Percentiles rank a stretch among this genome's conserved stretches.
These are phyloP conservation scores for Anarhynchus alexandrinus DNA, from an alignment of 2,113 vertebrate genomes.

Conservation along the genomic window DNA sequence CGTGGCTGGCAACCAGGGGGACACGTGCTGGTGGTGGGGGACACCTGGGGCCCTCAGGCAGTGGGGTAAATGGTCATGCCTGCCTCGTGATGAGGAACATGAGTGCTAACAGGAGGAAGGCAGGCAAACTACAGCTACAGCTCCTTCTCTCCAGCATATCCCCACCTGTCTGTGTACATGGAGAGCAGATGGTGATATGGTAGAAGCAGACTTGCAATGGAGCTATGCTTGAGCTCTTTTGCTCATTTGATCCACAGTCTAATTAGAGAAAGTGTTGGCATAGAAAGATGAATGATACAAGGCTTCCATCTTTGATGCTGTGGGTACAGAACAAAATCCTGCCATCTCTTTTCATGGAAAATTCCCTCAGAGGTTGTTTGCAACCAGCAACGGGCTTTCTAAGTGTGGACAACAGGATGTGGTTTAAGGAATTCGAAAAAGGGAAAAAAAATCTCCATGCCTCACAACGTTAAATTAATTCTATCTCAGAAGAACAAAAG, in stretches of 20 bases:
- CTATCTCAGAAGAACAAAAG: not conserved
- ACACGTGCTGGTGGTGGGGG: not conserved
- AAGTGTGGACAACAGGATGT: not conserved
- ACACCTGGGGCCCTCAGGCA: not conserved
- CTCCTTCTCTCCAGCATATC: not conserved
- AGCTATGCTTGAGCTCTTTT: slow-evolving; percentile 19
- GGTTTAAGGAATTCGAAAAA: not conserved
- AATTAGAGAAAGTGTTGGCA: slow-evolving; percentile 26
- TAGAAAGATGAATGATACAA: not conserved
- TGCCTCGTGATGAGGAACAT: not conserved
- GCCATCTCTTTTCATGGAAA: not conserved
- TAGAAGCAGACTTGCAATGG: not conserved
- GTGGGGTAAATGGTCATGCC: not conserved
- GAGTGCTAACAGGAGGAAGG: not conserved
- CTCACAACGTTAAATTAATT: not conserved
- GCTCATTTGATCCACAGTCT: slow-evolving; percentile 41
- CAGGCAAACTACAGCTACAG: not conserved
- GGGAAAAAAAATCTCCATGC: not conserved
- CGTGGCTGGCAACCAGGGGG: not conserved
- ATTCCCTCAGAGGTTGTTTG: not conserved
- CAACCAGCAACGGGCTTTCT: not conserved
- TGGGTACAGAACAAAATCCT: not conserved
- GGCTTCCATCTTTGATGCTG: not conserved
- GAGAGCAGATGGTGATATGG: slow-evolving; percentile 42
- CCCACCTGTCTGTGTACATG: slow-evolving; percentile 9